Conservation (phyloP, 2,888 invertebrate genomes). For the Cyclophora albipunctata region DNA sequence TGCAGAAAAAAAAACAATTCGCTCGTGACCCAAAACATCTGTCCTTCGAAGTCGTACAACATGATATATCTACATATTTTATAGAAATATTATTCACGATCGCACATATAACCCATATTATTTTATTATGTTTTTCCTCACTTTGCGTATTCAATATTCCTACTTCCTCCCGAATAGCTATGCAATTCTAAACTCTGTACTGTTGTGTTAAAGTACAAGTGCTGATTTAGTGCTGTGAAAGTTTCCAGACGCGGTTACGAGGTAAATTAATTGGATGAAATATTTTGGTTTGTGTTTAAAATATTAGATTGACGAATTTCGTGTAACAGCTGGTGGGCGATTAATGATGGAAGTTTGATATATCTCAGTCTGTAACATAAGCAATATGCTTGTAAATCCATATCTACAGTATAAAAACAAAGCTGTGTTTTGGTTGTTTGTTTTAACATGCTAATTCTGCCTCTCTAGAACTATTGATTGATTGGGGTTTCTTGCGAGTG, state of each 20-base stretch:
- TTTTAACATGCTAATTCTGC: no score
- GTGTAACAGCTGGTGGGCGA: no score
- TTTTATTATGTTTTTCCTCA: slow-evolving; percentile 14
- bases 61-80: slow-evolving; percentile 1
- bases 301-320: no score
- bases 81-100: slow-evolving; percentile 12
- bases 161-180: neutral
- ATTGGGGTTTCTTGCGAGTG: no score
- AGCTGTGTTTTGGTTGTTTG: no score
- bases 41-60: neutral
- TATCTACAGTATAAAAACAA: no score
- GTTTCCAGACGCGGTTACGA: neutral
- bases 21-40: neutral
- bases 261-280: neutral
- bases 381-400: no score
- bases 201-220: neutral
- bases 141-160: slow-evolving; percentile 10
- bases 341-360: no score
- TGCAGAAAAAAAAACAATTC: neutral
- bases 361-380: no score
- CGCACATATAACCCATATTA: slow-evolving; percentile 10
- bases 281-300: no score
- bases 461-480: no score
- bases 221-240: neutral
- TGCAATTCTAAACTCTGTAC: neutral